Evolutionary conservation across 1,140 invertebrate species (phyloP), one percentile per base, ranked within the genome.

Genomic region (Cyclargus thomasi): DNA sequence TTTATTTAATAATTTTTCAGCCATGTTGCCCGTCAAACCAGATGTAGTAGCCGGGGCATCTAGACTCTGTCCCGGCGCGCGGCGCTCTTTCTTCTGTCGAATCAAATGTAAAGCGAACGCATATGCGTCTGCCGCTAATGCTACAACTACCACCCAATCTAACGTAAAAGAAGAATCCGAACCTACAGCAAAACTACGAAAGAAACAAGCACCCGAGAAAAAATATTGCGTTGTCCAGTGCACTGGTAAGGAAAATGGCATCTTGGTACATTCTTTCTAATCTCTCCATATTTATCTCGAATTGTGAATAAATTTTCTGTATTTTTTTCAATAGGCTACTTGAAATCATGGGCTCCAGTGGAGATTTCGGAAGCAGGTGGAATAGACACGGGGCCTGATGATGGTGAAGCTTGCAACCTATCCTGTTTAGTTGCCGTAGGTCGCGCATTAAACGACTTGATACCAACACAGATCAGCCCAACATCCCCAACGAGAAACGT

Each of bases 51-150:
- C 95, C 69, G 94, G 94, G 47, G 91, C 93, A 1, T 94, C 95
- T 1, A 91, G 94, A 62, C 91, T 98, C 2, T 97, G 96, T 89
- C 96, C 97, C 1, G 97, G 97, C 2, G 96, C 97, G 0, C 90
- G 97, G 20, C 92, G 97, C 22, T 98, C 97, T 0, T 99, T 98
- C 81, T 97, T 98, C 84, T 99, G 97, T 85, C 93, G 97, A 23
- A 98, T 98, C 95, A 98, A 98, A 83, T 94, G 94, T 74, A 66
- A 53, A n/a, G 57, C 53, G 23, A 18, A 11, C 7, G 17, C 17
- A 36, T 55, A 8, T 16, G 35, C 14, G 14, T n/a, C 63, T 11
- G 63, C 29, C n/a, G 22, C 70, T 14, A 62, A 1, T 29, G 8
- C 0, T 64, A 57, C 65, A 7, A 17, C 67, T 90, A 47, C 79